Conservation (phyloP, 2,888 invertebrate genomes). For the Agapetus fuscipes region DNA sequence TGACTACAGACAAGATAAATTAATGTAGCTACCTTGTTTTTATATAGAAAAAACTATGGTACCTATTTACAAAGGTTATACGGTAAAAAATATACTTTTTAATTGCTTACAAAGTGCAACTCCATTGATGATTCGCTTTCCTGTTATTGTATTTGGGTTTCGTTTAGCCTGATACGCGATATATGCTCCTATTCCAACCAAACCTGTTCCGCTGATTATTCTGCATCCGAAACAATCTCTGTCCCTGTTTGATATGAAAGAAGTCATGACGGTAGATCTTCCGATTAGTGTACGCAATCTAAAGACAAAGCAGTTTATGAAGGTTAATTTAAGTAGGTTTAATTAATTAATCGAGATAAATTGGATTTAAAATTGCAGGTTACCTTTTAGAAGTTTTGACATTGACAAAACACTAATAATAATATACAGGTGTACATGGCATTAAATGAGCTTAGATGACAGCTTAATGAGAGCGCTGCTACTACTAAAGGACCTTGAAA, state of each 20-base stretch:
- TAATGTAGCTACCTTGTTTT: too few species aligned
- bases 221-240: constrained; percentile 52
- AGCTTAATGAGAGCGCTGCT: too few species aligned
- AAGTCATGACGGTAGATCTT: constrained; percentile 26
- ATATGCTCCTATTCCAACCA: constrained; percentile 54
- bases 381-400: background rate
- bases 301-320: too few species aligned
- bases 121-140: constrained; percentile 36
- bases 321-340: too few species aligned
- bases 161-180: constrained; percentile 45
- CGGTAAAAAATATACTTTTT: constrained; percentile 4
- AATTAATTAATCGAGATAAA: too few species aligned
- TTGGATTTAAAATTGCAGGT: background rate
- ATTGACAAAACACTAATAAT: background rate
- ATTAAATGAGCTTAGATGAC: too few species aligned
- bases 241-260: constrained; percentile 32
- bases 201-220: constrained; percentile 48
- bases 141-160: constrained; percentile 39
- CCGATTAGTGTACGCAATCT: too few species aligned
- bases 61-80: too few species aligned
- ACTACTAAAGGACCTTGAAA: too few species aligned
- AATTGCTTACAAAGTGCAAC: constrained; percentile 37
- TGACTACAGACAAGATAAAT: too few species aligned
- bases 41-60: too few species aligned
- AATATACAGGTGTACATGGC: too few species aligned